Conservation (phyloP, 2,113 vertebrate species). For the Engraulis encrasicolus region DNA sequence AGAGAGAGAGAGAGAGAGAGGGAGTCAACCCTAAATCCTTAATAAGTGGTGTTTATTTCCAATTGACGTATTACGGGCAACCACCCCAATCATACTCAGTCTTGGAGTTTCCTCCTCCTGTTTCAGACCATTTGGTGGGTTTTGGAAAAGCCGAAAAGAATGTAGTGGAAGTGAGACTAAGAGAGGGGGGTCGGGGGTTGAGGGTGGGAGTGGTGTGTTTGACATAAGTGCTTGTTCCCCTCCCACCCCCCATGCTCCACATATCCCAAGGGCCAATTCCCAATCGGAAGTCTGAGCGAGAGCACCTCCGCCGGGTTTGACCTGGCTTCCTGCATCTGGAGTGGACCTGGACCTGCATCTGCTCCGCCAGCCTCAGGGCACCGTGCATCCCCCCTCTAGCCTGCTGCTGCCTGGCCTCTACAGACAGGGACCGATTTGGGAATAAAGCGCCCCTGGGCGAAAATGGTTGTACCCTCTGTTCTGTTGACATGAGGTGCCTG, state of each 20-base stretch:
- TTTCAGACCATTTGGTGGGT: constrained; percentile 84
- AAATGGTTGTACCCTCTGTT: no score
- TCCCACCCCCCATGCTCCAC: constrained; percentile 54
- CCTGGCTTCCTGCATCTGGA: constrained; percentile 88
- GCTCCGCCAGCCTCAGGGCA: constrained; percentile 89
- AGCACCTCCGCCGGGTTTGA: constrained; percentile 68
- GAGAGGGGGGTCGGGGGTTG: no score
- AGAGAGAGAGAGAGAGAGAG: no score
- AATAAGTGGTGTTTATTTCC: neutral
- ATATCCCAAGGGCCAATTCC: constrained; percentile 82
- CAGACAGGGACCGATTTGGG: constrained; percentile 88
- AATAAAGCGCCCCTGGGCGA: no score
- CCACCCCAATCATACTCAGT: constrained; percentile 21
- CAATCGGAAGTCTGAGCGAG: constrained; percentile 86
- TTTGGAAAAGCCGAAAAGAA: constrained; percentile 59
- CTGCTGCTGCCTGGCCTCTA: constrained; percentile 75
- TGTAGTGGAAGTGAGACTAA: constrained; percentile 65
- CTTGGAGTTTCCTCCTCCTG: constrained; percentile 79
- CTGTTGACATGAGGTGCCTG: no score
- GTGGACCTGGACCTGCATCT: no score
- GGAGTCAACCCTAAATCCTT: neutral
- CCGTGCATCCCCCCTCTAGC: constrained; percentile 52
- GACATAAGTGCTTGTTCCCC: constrained; percentile 79
- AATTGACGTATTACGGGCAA: neutral
- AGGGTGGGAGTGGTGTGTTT: no score